Percentiles rank a stretch among this genome's conserved stretches.
phyloP scores from a whole-genome alignment of 2,113 vertebrate genomes.

The Clarias magur region DNA sequence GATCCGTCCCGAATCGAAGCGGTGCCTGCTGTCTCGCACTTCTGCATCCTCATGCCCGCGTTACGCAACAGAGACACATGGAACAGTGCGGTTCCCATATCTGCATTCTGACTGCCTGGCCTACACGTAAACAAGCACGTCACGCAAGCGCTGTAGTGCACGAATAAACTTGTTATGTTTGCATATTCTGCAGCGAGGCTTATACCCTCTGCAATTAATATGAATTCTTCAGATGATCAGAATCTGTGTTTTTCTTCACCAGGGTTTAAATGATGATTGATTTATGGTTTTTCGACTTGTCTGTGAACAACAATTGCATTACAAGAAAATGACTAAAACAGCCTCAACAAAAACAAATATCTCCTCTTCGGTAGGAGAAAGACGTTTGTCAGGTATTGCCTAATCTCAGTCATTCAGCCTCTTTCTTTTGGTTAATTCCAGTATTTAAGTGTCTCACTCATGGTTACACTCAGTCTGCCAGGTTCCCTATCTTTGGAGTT shows the following conservation, averaged over 20 bases:
- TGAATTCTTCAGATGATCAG: background rate
- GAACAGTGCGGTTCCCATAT: constrained; percentile 1
- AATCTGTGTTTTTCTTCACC: background rate
- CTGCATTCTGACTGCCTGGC: background rate
- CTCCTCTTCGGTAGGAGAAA: background rate
- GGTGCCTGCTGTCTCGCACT: constrained; percentile 20
- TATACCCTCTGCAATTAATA: background rate
- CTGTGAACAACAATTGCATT: background rate
- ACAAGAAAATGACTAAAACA: background rate
- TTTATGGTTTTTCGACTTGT: background rate
- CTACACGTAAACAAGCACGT: background rate
- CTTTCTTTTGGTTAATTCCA: background rate
- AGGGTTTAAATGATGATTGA: background rate
- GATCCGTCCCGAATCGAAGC: constrained; percentile 4
- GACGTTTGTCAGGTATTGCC: background rate
- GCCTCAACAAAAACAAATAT: background rate
- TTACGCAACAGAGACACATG: background rate
- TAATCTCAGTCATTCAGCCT: background rate
- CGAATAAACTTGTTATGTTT: background rate
- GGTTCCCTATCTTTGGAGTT: background rate
- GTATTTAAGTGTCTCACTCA: background rate
- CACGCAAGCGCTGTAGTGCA: background rate
- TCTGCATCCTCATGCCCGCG: constrained; percentile 11
- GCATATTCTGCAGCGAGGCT: background rate
- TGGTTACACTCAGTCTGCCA: background rate